Percentiles rank a stretch among this genome's conserved stretches.
These are phyloP conservation scores for Anoura caudifer DNA, from an alignment of 2,113 vertebrate species.

Conservation along the genomic window DNA sequence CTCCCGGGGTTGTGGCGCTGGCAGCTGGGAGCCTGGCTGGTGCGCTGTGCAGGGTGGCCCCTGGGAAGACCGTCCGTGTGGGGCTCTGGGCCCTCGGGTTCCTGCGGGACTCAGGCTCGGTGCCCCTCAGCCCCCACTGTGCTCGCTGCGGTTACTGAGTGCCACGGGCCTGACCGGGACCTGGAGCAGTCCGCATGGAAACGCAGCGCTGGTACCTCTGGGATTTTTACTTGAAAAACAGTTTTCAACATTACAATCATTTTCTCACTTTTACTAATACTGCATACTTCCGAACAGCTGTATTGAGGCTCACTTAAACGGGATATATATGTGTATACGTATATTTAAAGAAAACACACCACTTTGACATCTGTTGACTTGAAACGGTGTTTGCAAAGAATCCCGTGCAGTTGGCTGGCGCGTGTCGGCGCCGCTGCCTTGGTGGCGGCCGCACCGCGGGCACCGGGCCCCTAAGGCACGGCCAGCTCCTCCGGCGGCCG, in stretches of 20 bases:
- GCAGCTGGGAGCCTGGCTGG: neutral
- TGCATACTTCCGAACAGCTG: neutral
- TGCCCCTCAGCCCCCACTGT: accelerated
- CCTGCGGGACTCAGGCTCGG: neutral
- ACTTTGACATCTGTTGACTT: neutral
- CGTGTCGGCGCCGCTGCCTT: too few relatives aligned
- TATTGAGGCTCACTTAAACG: neutral
- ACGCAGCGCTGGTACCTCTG: accelerated
- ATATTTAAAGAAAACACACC: neutral
- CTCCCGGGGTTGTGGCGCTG: accelerated
- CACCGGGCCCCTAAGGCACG: too few relatives aligned
- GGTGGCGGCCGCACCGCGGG: too few relatives aligned
- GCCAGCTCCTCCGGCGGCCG: too few relatives aligned
- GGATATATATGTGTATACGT: accelerated
- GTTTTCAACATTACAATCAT: accelerated
- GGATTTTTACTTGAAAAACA: neutral
- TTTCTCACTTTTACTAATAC: neutral
- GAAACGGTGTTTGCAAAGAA: neutral
- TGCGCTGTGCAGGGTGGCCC: accelerated
- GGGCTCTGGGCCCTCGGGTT: neutral
- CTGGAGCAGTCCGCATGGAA: neutral
- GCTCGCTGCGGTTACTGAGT: accelerated
- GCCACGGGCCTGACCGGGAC: accelerated
- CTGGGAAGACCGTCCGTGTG: accelerated
- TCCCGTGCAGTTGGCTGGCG: too few relatives aligned